Conservation (phyloP, 2,113 vertebrate species). For the Aldabrachelys gigantea region DNA sequence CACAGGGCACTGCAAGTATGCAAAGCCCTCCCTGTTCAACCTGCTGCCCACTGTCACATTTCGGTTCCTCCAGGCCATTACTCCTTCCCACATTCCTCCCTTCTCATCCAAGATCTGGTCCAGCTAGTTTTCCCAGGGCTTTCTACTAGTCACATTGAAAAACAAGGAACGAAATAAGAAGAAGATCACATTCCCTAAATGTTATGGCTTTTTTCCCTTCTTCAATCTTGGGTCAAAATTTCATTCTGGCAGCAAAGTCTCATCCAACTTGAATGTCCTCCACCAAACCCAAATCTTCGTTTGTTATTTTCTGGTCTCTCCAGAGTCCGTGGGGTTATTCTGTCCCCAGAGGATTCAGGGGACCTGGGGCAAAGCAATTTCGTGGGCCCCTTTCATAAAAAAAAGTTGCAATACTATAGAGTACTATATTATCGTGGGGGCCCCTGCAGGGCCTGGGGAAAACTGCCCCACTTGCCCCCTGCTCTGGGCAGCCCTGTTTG, state of each 20-base stretch:
- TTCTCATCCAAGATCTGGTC: conserved; percentile 50
- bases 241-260: conserved; percentile 71
- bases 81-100: conserved; percentile 58
- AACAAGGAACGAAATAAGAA: conserved; percentile 70
- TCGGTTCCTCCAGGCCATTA: conserved; percentile 7
- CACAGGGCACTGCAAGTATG: background rate
- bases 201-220: conserved; percentile 26
- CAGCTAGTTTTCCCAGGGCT: conserved; percentile 64
- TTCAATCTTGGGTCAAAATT: conserved; percentile 73
- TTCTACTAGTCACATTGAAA: conserved; percentile 71
- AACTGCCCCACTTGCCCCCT: too few species aligned
- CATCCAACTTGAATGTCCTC: conserved; percentile 71
- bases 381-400: too few species aligned
- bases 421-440: too few species aligned
- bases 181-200: conserved; percentile 23
- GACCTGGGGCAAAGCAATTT: too few species aligned
- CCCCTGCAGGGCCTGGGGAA: too few species aligned
- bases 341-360: too few species aligned
- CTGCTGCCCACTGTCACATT: conserved; percentile 55
- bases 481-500: too few species aligned
- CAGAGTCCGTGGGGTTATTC: conserved; percentile 57
- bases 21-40: conserved; percentile 34
- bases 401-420: too few species aligned
- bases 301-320: conserved; percentile 69
- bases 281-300: conserved; percentile 59